Base-by-base conservation (phyloP, 2,888 invertebrate species). In the Siphlonurus alternatus region DNA sequence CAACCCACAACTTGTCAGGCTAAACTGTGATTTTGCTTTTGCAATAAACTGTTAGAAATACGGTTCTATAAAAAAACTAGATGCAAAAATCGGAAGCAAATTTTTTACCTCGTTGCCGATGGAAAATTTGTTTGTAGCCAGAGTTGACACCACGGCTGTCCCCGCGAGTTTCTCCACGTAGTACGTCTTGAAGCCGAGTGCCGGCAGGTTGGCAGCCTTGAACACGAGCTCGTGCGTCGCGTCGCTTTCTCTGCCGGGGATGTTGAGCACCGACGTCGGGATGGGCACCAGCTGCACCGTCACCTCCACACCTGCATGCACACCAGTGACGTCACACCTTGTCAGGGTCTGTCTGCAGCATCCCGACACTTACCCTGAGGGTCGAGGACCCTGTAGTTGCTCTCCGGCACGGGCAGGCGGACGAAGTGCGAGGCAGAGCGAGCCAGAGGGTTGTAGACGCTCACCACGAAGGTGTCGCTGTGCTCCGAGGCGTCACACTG, bases 401-500 rank as follows among this genome's bases (percentile, higher is more conserved):
- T 69, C 0, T 66, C 64, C 19, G 70, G 62, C 10, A 81, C 77
- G 1, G 84, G 84, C 0, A 84, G 66, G 1, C 80, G 74, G 0
- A 83, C 75, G 72, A 79, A 80, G 66, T 75, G 73, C 66, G 78
- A 76, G 0, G 81, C 77, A 68, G 77, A 75, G 25, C 78, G 74
- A 25, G 81, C 81, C 1, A 83, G 70, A 0, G 86, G 84, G 69
- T 86, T 87, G 75, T 86, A 87, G 0, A 84, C 77, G 1, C 81
- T 74, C 1, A 85, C 74, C 0, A 82, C 71, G 67, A 84, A 77
- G 77, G 81, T 56, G 70, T 76, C 69, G 74, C 77, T 69, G 69
- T 72, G 66, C 76, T 84, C 84, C 71, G 79, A 71, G 56, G 76
- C 66, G 18, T 74, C 69, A 69, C 87, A 87, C 64, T 79, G 76